Conservation (phyloP, 2,113 vertebrate species). For the Brienomyrus brachyistius region DNA sequence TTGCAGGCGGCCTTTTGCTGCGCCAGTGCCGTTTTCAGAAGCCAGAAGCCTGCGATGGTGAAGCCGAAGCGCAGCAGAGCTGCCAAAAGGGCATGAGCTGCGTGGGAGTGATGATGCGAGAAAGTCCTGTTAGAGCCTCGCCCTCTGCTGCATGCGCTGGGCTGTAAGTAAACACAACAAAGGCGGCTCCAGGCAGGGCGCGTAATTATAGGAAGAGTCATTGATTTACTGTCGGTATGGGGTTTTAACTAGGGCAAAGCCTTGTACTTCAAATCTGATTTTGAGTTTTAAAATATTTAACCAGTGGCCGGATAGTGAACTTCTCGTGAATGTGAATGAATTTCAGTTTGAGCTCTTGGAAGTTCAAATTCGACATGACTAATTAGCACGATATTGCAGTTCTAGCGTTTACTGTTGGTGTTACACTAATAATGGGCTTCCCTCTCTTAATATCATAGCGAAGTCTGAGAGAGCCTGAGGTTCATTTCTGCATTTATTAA, state of each 20-base stretch:
- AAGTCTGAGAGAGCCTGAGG: neutral
- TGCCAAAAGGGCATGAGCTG: constrained; percentile 68
- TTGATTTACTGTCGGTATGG: neutral
- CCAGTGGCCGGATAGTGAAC: neutral
- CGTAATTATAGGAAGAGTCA: neutral
- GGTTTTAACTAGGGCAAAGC: neutral
- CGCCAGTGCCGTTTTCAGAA: constrained; percentile 76
- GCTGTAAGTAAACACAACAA: neutral
- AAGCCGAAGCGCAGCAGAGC: constrained; percentile 57
- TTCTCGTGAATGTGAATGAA: neutral
- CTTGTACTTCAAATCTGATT: neutral
- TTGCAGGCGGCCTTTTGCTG: constrained; percentile 76
- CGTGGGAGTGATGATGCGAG: neutral
- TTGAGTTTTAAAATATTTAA: neutral
- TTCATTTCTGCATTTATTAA: neutral
- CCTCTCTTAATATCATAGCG: neutral
- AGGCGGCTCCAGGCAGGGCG: neutral
- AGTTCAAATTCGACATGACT: neutral
- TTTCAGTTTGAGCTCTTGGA: neutral
- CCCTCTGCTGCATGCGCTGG: neutral
- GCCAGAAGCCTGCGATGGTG: too few relatives aligned
- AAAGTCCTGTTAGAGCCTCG: constrained; percentile 15
- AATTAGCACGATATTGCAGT: neutral
- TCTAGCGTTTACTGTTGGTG: neutral
- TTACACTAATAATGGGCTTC: neutral